Base-by-base conservation (phyloP, 2,113 vertebrate species). In the Phocoena sinus region DNA sequence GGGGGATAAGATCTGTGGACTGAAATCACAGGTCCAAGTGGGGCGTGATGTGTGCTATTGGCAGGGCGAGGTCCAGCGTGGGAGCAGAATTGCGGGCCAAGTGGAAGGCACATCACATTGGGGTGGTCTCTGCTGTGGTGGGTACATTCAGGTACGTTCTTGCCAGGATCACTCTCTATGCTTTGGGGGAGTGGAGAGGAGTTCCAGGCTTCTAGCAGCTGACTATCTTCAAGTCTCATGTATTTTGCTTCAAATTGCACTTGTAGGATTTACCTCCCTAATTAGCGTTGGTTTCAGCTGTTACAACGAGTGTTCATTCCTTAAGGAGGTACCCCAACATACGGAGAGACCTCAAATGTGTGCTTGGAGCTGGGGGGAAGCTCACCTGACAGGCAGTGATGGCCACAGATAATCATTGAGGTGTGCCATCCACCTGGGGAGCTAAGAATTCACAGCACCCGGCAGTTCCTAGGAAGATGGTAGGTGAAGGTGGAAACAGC, bases 201-300 rank as follows among this genome's bases (percentile, higher is more conserved):
- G 12, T 1, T 44, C 62, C 58, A 58, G 17, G 58, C 20, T 93
- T 60, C 96, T 65, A 23, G 17, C 12, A 4, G n/a, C 47, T 65
- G 14, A 31, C 62, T 36, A 11, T 88, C 68, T 81, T 68, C 67
- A 36, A 92, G 74, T 62, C 60, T 83, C 17, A 33, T 26, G 21
- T 36, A 70, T 87, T 88, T 90, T 87, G 79, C 87, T 33, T 96
- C 85, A 62, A 79, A 85, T 56, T 50, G 12, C 50, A 56, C 58
- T 94, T 90, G 71, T 7, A 70, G 60, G 83, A 94, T 96, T 96
- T 96, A 74, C 83, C 70, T 95, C 91, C 68, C 36, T 94, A 93
- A 81, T 98, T 96, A 96, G 91, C 89, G 82, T 89, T 97, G 96
- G 90, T 92, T 92, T 80, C 82, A 26, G 36, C 63, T 91, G 82